phyloP scores from a whole-genome alignment of 2,113 vertebrate species.

The Peucedramus taeniatus region DNA sequence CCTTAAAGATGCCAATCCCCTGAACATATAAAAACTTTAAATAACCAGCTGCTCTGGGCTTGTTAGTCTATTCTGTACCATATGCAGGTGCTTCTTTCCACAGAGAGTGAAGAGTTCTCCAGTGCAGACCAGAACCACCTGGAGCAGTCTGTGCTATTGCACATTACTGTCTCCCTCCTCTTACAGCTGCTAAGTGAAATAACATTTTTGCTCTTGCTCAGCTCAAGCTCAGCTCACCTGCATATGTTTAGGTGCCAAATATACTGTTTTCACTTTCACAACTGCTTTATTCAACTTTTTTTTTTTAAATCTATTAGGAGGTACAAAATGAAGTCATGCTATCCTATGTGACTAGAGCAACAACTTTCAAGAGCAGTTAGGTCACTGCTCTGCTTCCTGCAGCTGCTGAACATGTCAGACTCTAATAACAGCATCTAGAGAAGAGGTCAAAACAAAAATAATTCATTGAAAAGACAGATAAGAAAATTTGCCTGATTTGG shows the following conservation, averaged over 20 bases:
- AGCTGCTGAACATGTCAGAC: slow-evolving; percentile 27
- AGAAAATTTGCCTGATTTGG: not conserved
- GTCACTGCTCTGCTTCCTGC: not conserved
- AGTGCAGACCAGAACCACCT: not conserved
- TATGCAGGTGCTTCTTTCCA: not conserved
- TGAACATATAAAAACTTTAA: not conserved
- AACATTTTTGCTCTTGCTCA: not conserved
- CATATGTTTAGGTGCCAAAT: not conserved
- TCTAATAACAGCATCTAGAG: slow-evolving; percentile 18
- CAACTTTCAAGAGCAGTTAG: not conserved
- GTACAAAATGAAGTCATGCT: not conserved
- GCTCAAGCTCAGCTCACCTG: not conserved
- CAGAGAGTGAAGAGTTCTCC: not conserved
- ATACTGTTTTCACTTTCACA: not conserved
- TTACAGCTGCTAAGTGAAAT: not conserved
- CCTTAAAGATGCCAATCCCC: not conserved
- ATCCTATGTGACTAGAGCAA: not conserved
- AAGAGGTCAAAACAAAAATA: slow-evolving; percentile 34
- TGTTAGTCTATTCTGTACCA: not conserved
- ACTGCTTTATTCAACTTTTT: not conserved
- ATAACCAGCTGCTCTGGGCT: not conserved
- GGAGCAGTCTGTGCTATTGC: not conserved
- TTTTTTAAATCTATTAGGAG: not conserved
- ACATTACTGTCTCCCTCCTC: not conserved
- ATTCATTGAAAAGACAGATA: not conserved